Evolutionary conservation across 1,140 invertebrate genomes (phyloP).

Genomic region (Trichonephila inaurata): DNA sequence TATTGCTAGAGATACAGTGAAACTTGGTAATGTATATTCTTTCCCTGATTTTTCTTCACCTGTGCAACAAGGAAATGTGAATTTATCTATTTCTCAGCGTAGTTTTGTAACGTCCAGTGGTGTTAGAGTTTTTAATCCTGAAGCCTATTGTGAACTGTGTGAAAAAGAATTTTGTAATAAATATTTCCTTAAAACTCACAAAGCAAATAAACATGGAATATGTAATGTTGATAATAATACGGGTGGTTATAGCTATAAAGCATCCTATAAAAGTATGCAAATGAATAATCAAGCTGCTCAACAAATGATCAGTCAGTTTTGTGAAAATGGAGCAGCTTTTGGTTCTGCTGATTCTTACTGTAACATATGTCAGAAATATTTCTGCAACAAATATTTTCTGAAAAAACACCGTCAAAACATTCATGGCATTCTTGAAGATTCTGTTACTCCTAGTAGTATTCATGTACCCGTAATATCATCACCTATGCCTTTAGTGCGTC

Average conservation of each 20-base stretch:
- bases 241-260: slow-evolving; percentile 26
- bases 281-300: slow-evolving; percentile 54
- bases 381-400: slow-evolving; percentile 84
- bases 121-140: slow-evolving; percentile 94
- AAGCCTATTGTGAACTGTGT: slow-evolving; percentile 91
- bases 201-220: slow-evolving; percentile 96
- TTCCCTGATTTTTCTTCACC: slow-evolving; percentile 57
- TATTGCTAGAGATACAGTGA: slow-evolving; percentile 53
- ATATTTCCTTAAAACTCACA: slow-evolving; percentile 98
- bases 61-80: slow-evolving; percentile 57
- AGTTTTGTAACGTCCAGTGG: slow-evolving; percentile 77
- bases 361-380: slow-evolving; percentile 84
- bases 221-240: slow-evolving; percentile 78
- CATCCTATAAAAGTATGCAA: slow-evolving; percentile 63
- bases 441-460: slow-evolving; percentile 65
- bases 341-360: slow-evolving; percentile 81
- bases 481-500: slow-evolving; percentile 60
- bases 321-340: slow-evolving; percentile 70
- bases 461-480: slow-evolving; percentile 75
- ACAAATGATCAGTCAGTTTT: slow-evolving; percentile 60
- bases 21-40: slow-evolving; percentile 25
- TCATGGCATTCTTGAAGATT: slow-evolving; percentile 80
- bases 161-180: slow-evolving; percentile 92
- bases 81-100: slow-evolving; percentile 53
- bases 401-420: slow-evolving; percentile 84